Percentiles rank a stretch among this genome's conserved stretches.
phyloP scores from a whole-genome alignment of 2,113 vertebrate genomes.

The Miniopterus natalensis region DNA sequence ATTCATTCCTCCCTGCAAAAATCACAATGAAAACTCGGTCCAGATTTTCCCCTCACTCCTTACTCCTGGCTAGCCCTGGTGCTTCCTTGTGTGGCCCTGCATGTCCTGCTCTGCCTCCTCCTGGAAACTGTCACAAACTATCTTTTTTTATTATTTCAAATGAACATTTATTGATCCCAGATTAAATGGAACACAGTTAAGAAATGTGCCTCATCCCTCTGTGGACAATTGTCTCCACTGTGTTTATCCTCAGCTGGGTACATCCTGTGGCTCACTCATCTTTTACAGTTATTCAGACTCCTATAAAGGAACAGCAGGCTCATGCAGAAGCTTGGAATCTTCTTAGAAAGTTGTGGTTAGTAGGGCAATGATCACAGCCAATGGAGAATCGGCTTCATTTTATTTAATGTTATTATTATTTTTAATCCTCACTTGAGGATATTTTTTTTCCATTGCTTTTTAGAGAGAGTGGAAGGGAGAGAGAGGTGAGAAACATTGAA shows the following conservation, averaged over 20 bases:
- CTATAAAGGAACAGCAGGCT: background rate
- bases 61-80: background rate
- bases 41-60: background rate
- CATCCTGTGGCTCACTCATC: background rate
- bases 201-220: background rate
- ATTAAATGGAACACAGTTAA: background rate
- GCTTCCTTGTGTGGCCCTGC: background rate
- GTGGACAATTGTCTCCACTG: too few relatives aligned
- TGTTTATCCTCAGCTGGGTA: background rate
- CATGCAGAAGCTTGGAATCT: background rate
- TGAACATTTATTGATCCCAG: background rate
- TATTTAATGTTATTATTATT: too few relatives aligned
- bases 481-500: too few relatives aligned
- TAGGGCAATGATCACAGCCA: background rate
- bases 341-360: background rate
- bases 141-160: background rate
- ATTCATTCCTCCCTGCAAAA: background rate
- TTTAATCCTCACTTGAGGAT: too few relatives aligned
- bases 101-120: accelerated
- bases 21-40: background rate
- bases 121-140: background rate
- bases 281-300: background rate
- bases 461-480: too few relatives aligned
- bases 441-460: too few relatives aligned
- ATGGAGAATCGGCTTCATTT: background rate